phyloP scores from a whole-genome alignment of 2,888 invertebrate genomes.

The Hofmannophila pseudospretella region DNA sequence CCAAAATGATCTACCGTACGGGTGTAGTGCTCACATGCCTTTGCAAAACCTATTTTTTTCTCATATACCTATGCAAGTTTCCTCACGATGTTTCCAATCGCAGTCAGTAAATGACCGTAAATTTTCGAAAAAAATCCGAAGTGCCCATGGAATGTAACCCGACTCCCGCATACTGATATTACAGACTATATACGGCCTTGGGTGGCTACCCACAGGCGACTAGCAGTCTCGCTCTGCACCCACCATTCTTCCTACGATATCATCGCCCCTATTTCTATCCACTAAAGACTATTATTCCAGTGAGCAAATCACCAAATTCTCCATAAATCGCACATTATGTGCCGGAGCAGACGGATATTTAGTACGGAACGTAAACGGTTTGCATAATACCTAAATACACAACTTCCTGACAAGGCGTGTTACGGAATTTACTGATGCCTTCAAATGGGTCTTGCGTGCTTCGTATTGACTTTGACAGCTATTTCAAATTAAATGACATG shows the following conservation, averaged over 20 bases:
- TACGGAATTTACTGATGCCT: background rate
- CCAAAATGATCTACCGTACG: no score
- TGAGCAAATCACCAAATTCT: conserved; percentile 22
- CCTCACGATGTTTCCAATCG: no score
- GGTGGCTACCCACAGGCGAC: conserved; percentile 31
- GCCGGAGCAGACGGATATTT: conserved; percentile 45
- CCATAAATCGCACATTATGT: conserved; percentile 41
- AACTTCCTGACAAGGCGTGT: conserved; percentile 4
- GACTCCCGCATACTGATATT: no score
- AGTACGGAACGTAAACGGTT: conserved; percentile 36
- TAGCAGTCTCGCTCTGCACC: conserved; percentile 33
- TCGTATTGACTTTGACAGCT: no score
- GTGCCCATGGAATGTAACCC: no score
- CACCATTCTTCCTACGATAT: conserved; percentile 6
- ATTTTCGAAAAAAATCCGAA: no score
- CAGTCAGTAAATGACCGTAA: no score
- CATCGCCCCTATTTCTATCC: background rate
- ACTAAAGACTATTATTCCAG: background rate
- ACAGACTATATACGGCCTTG: conserved; percentile 4
- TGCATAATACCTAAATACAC: conserved; percentile 49
- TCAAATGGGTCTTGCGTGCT: no score
- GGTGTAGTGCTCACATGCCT: no score
- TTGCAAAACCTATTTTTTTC: no score
- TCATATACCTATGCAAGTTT: no score
- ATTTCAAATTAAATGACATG: no score